Evolutionary conservation across 2,888 invertebrate species (phyloP), one percentile per base, ranked within the genome.

Genomic region (Sceliomorpha sp.): DNA sequence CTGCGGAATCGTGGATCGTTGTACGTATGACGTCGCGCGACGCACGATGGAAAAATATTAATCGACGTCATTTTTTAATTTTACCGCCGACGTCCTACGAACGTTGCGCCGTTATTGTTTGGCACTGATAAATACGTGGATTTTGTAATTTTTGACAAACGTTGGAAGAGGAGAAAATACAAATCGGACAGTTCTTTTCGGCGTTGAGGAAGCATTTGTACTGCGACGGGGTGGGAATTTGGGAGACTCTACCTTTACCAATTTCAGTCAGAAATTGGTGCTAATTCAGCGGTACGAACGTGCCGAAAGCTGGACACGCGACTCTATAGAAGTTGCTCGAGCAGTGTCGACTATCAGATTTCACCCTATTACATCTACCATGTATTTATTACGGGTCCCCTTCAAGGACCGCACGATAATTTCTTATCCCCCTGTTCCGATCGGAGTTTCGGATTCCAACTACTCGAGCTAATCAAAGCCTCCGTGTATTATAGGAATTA

Each of bases 351-450:
- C 69, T 78, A 80, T 81, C 79, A 55, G 69, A 74, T 81, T 81
- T 80, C 81, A 68, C 55, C 75, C 78, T 69, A 73, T 78, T 80
- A 78, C 73, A 74, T 73, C 76, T 75, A 60, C 73, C 67, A 47
- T 76, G 77, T 75, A 75, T 79, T 79, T 77, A 77, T 79, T 77
- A 74, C 73, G 31, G 67, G 47, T 48, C 73, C 70, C 66, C 63
- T 53, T 53, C 39, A n/a, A 31, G 48, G 40, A 36, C 20, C 48
- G 26, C 24, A 48, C 39, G 27, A 44, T 55, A 55, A 64, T 64
- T 64, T 39, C 63, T 47, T 55, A 55, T 47, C 63, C 39, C 48
- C 12, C 0, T 12, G 40, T 12, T 47, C 10, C 29, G 58, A 64
- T 64, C 50, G 24, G 32, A 48, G 64, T 64, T 64, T 64, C 56